Conservation (phyloP, 2,888 invertebrate genomes). For the Andrena praecox region DNA sequence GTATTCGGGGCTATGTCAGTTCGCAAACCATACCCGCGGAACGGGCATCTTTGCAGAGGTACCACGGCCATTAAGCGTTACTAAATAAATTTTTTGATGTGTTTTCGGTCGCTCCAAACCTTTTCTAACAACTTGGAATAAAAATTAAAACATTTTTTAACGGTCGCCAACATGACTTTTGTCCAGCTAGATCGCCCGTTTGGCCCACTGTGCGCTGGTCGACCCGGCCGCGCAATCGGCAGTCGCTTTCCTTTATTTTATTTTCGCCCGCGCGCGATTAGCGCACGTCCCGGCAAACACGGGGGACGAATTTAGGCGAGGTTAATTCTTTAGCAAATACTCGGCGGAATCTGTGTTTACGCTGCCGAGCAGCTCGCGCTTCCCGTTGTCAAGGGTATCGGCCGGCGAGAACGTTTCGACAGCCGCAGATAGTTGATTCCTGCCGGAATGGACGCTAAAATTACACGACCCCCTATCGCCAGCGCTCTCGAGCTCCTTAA, state of each 20-base stretch:
- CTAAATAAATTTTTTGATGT: no score
- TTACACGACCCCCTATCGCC: background rate
- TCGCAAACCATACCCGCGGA: no score
- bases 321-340: slow-evolving; percentile 48
- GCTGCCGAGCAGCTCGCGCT: slow-evolving; percentile 22
- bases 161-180: no score
- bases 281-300: slow-evolving; percentile 10
- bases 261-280: slow-evolving; percentile 4
- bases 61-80: no score
- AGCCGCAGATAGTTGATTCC: background rate
- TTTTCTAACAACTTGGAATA: no score
- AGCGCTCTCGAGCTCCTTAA: slow-evolving; percentile 1
- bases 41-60: no score
- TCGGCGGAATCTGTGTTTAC: slow-evolving; percentile 38
- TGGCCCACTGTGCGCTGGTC: no score
- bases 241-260: slow-evolving; percentile 20
- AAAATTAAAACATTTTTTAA: no score
- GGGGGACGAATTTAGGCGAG: background rate
- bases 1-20: no score
- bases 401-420: background rate
- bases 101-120: no score
- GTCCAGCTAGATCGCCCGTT: no score
- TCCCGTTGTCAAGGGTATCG: slow-evolving; percentile 24
- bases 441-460: slow-evolving; percentile 6
- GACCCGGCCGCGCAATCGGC: background rate